Percentiles rank a stretch among this genome's conserved stretches.
Conservation (phyloP, 2,113 vertebrate species). For the Illadopsis cleaveri region DNA sequence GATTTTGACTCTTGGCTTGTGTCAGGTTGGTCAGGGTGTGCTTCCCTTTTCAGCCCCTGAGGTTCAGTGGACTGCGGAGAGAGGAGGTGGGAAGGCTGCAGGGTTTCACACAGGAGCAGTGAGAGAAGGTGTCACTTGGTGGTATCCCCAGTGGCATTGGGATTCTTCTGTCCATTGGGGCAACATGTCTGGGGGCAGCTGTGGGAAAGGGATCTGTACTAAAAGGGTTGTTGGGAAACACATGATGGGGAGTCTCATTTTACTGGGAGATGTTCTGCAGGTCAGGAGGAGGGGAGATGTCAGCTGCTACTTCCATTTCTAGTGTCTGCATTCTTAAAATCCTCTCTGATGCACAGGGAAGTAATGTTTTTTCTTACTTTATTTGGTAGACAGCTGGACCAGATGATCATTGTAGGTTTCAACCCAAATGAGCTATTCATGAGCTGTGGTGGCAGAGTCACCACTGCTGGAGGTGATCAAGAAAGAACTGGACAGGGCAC, state of each 20-base stretch:
- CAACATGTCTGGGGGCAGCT: rapidly evolving
- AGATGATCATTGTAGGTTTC: rapidly evolving
- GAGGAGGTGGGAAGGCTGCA: background rate
- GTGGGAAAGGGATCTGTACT: background rate
- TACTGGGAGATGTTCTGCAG: background rate
- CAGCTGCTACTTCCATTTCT: background rate
- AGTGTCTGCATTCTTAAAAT: background rate
- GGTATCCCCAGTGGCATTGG: rapidly evolving
- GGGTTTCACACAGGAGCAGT: background rate
- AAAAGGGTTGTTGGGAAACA: rapidly evolving
- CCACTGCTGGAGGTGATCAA: background rate
- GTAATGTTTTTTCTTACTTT: background rate
- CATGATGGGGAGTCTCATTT: background rate
- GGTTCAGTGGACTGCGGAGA: background rate
- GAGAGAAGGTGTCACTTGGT: background rate
- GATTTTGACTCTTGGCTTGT: background rate
- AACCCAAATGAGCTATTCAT: background rate
- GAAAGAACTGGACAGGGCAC: background rate
- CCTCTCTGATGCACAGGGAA: background rate
- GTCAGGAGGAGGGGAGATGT: background rate
- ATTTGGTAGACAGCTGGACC: background rate
- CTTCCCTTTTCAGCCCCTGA: background rate
- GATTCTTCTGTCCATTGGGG: background rate
- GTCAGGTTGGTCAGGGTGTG: rapidly evolving
- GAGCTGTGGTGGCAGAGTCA: background rate